Evolutionary conservation across 1,140 invertebrate genomes (phyloP).

Genomic region (Drosophila jambulina): DNA sequence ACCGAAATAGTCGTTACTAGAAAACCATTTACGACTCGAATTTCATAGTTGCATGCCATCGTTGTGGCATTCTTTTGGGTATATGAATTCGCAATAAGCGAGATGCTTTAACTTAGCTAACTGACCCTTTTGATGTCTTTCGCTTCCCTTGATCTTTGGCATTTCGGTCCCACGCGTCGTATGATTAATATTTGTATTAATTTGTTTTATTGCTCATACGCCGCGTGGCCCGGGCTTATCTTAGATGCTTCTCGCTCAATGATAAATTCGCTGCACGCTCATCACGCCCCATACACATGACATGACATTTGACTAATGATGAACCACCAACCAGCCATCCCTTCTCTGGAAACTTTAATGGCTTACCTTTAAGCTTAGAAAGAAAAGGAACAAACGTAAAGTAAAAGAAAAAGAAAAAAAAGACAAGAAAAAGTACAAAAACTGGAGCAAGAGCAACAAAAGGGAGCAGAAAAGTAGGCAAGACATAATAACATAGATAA

Average conservation of each 20-base stretch:
- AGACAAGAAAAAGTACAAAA: not conserved
- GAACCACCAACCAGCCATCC: not conserved
- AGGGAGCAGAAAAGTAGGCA: slow-evolving; percentile 32
- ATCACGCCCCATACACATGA: slow-evolving; percentile 36
- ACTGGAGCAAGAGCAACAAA: slow-evolving; percentile 11
- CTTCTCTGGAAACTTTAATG: slow-evolving; percentile 20
- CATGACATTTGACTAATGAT: slow-evolving; percentile 63
- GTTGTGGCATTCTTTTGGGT: slow-evolving; percentile 2
- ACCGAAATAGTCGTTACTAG: slow-evolving; percentile 5
- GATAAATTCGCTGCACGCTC: slow-evolving; percentile 59
- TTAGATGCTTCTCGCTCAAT: slow-evolving; percentile 26
- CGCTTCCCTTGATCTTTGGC: slow-evolving; percentile 12
- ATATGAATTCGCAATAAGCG: slow-evolving; percentile 13
- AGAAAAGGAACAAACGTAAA: slow-evolving; percentile 11
- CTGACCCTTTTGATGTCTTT: slow-evolving; percentile 26
- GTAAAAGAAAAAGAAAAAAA: slow-evolving; percentile 3
- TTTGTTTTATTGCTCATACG: slow-evolving; percentile 64
- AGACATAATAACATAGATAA: slow-evolving; percentile 62
- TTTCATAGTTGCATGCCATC: slow-evolving; percentile 31
- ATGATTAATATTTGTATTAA: slow-evolving; percentile 70
- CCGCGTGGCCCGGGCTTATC: slow-evolving; percentile 36
- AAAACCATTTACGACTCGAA: slow-evolving; percentile 39
- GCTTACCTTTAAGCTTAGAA: slow-evolving; percentile 30
- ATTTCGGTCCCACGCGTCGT: slow-evolving; percentile 51
- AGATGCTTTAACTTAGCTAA: slow-evolving; percentile 16